Evolutionary conservation across 1,140 invertebrate genomes (phyloP), one percentile per base, ranked within the genome.

Genomic region (Brachystomella parvula): DNA sequence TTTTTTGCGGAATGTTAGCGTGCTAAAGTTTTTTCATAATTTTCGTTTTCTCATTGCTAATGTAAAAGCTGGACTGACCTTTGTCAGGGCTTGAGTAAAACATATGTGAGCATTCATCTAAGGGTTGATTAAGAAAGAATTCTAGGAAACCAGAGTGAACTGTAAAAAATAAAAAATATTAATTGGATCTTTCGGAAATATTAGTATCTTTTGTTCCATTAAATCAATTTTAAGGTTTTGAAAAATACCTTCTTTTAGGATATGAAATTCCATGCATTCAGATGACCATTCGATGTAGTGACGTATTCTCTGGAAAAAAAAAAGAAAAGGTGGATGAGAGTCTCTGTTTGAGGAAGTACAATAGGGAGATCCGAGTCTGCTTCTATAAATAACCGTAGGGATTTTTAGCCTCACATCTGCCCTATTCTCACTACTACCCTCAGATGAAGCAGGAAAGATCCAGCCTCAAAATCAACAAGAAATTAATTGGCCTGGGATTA

Each of bases 241-340:
- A n/a, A n/a, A n/a, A n/a, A 19, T 6, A 21, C 30, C 82, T 76
- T 87, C 83, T 57, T 84, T 78, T 39, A 87, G 76, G 63, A 85
- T 84, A 75, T 85, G 82, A 75, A 83, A 86, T 75, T 87, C 85
- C 15, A 84, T 81, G 29, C 84, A 84, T 75, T 86, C 85, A 64
- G 77, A 80, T 35, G 85, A 85, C 86, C 86, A 88, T 73, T 87
- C 86, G 32, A 85, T 84, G 75, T 86, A 88, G 76, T 86, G 84
- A 44, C 85, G 81, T 68, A 88, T 77, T 75, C 84, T 83, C 86
- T 87, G 78, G 63, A 58, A 64, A 59, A 61, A 77, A 79, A 76
- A 75, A 56, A 57, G 19, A 47, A 65, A 47, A 19, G 29, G 6
- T 56, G 21, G n/a, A n/a, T n/a, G n/a, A n/a, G n/a, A n/a, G n/a